phyloP scores from a whole-genome alignment of 2,797 vertebrate genomes.

The Trematomus bernacchii region DNA sequence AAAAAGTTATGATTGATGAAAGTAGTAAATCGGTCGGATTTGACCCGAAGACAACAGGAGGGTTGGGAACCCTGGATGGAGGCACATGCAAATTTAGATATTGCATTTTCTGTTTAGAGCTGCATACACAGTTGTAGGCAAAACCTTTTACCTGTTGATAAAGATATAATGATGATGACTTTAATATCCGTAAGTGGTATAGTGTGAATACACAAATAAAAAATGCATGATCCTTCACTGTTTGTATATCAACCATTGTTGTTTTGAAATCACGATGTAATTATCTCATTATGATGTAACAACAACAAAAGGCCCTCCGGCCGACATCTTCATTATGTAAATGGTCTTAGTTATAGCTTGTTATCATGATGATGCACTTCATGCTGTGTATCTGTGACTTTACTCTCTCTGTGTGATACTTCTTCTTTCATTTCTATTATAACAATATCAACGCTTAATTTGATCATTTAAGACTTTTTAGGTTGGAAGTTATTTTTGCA shows the following conservation, averaged over 20 bases:
- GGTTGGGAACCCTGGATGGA: background rate
- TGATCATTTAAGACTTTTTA: too few relatives aligned
- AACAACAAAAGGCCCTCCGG: background rate
- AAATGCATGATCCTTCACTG: background rate
- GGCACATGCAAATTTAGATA: background rate
- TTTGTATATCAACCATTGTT: background rate
- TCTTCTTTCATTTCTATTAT: too few relatives aligned
- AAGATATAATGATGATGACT: background rate
- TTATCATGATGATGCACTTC: background rate
- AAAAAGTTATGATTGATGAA: too few relatives aligned
- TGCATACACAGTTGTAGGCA: background rate
- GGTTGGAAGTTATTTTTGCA: too few relatives aligned
- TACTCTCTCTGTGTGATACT: background rate
- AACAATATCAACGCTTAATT: too few relatives aligned
- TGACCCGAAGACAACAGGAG: too few relatives aligned
- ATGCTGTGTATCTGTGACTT: background rate
- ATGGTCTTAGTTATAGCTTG: background rate
- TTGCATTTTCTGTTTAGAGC: background rate
- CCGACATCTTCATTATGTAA: conserved; percentile 5
- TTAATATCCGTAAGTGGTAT: background rate
- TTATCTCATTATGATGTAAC: background rate
- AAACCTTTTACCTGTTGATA: background rate
- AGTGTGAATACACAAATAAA: background rate
- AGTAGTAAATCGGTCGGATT: too few relatives aligned
- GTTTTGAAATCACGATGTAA: background rate